phyloP scores from a whole-genome alignment of 2,888 invertebrate species.

The Andrena minutula region DNA sequence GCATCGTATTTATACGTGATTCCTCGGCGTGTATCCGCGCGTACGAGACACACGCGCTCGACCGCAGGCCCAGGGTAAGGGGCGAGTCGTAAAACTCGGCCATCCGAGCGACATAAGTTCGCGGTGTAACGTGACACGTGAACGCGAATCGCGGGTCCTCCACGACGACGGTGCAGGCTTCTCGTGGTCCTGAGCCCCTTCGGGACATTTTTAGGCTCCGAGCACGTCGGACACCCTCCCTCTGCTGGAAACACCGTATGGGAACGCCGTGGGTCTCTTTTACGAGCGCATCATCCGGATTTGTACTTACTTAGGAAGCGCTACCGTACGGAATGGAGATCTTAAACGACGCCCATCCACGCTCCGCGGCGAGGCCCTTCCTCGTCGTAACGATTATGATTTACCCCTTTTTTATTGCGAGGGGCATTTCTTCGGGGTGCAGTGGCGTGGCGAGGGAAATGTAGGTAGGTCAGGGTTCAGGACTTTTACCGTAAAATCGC shows the following conservation, averaged over 20 bases:
- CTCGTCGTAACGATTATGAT: conserved; percentile 29
- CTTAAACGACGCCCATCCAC: conserved; percentile 38
- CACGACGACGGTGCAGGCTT: conserved; percentile 27
- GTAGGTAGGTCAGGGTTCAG: not conserved
- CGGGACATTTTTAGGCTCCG: conserved; percentile 55
- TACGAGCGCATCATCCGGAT: conserved; percentile 83
- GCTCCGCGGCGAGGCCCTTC: not conserved
- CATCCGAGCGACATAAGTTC: conserved; percentile 77
- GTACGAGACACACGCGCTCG: conserved; percentile 41
- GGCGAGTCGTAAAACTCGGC: conserved; percentile 78
- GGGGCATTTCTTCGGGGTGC: not conserved
- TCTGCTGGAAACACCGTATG: conserved; percentile 22
- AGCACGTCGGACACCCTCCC: conserved; percentile 30
- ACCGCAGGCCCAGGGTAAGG: conserved; percentile 32
- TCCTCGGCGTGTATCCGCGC: conserved; percentile 26
- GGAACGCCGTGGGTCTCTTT: conserved; percentile 74
- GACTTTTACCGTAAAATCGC: not conserved
- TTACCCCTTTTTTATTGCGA: conserved; percentile 3
- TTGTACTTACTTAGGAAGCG: conserved; percentile 83
- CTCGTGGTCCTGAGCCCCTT: conserved; percentile 9
- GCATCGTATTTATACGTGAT: conserved; percentile 62
- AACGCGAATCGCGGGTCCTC: conserved; percentile 56
- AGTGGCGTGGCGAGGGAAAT: not conserved
- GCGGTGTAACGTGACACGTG: conserved; percentile 72
- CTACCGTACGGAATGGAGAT: conserved; percentile 71